These are phyloP conservation scores for Prunella himalayana DNA, from an alignment of 2,113 vertebrate genomes.

Conservation along the genomic window DNA sequence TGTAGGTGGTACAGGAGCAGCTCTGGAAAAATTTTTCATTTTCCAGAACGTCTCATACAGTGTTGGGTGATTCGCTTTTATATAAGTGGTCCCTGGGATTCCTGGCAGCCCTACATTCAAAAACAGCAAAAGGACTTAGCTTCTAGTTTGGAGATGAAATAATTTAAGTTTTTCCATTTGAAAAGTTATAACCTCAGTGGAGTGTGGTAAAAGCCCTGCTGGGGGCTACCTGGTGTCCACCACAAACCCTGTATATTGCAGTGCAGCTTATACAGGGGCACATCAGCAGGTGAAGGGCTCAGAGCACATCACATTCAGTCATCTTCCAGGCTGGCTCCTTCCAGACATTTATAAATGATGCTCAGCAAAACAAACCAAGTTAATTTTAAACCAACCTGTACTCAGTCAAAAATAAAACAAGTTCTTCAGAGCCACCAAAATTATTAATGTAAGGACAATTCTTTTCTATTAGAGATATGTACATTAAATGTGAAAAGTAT, in stretches of 20 bases:
- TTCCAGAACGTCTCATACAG: background rate
- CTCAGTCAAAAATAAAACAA: background rate
- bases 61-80: background rate
- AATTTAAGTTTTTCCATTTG: background rate
- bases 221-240: background rate
- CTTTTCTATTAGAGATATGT: background rate
- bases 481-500: background rate
- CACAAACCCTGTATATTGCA: rapidly evolving
- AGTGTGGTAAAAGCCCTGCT: background rate
- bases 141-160: background rate
- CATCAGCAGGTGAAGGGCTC: background rate
- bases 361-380: background rate
- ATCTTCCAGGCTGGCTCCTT: background rate
- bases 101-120: background rate
- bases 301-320: background rate
- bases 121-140: background rate
- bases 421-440: background rate
- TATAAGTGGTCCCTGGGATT: background rate
- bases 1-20: background rate
- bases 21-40: background rate
- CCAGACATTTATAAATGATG: background rate
- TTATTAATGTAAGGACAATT: rapidly evolving
- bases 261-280: background rate
- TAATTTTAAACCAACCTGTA: background rate
- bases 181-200: background rate